These are phyloP conservation scores for Caenorhabditis afra DNA, from an alignment of 2,888 invertebrate species.

Conservation along the genomic window DNA sequence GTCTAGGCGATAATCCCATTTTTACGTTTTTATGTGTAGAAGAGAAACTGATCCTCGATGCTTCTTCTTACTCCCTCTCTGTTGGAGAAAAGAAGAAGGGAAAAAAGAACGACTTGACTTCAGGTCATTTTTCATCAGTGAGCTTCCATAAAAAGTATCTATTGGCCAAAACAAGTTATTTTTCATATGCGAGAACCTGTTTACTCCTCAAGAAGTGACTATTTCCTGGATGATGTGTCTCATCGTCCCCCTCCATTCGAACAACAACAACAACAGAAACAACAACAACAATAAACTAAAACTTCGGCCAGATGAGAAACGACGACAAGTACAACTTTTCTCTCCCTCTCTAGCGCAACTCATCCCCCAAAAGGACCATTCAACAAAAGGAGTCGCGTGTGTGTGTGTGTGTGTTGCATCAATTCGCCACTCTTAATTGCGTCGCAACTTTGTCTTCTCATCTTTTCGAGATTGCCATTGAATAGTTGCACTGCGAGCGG, in stretches of 20 bases:
- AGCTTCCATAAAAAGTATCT: slow-evolving; percentile 29
- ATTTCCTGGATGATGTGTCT: slow-evolving; percentile 6
- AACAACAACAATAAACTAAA: slow-evolving; percentile 15
- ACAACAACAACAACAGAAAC: slow-evolving; percentile 19
- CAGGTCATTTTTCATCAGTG: slow-evolving; percentile 56
- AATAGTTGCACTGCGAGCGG: too few relatives aligned
- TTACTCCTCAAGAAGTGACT: neutral
- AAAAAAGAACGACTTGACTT: slow-evolving; percentile 30
- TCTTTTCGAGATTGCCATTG: slow-evolving; percentile 38
- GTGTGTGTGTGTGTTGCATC: slow-evolving; percentile 30
- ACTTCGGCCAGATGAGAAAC: slow-evolving; percentile 1
- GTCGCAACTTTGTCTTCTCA: slow-evolving; percentile 52
- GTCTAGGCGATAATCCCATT: slow-evolving; percentile 41
- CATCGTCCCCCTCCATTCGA: too few relatives aligned
- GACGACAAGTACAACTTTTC: slow-evolving; percentile 12
- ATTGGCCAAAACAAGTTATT: slow-evolving; percentile 55
- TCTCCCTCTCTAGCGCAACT: slow-evolving; percentile 16
- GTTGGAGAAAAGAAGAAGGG: neutral
- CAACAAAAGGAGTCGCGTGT: slow-evolving; percentile 36
- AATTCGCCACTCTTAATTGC: slow-evolving; percentile 55
- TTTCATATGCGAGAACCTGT: slow-evolving; percentile 43
- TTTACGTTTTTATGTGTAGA: slow-evolving; percentile 15
- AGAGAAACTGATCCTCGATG: slow-evolving; percentile 8
- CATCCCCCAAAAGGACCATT: slow-evolving; percentile 35
- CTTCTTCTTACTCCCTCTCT: too few relatives aligned